A percentile compares a stretch with the other conserved stretches of the same genome.
Conservation (phyloP, 2,113 vertebrate genomes). For the Alaudala cheleensis region DNA sequence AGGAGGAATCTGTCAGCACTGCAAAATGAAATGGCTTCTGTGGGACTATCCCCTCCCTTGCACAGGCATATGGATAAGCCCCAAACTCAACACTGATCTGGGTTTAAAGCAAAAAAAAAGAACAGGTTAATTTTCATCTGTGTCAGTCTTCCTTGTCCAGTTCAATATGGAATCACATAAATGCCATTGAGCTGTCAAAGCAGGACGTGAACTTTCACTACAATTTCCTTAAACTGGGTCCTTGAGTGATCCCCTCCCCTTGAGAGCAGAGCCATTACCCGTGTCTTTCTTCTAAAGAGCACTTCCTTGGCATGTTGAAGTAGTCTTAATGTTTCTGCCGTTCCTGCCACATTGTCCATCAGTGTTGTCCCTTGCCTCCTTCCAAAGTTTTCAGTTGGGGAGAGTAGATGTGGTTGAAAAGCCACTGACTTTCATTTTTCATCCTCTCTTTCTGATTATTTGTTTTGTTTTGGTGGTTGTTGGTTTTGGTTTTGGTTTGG, state of each 20-base stretch:
- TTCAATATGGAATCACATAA: neutral
- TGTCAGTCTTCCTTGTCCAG: neutral
- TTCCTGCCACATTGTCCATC: accelerated
- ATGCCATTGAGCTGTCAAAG: neutral
- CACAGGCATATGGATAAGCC: too few relatives aligned
- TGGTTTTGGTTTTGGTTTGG: neutral
- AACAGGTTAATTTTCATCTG: neutral
- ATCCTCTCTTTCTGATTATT: neutral
- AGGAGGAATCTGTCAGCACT: neutral
- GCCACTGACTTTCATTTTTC: neutral
- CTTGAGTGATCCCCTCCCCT: neutral
- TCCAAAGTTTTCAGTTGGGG: neutral
- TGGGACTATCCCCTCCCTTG: neutral
- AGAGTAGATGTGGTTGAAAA: neutral
- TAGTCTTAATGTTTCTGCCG: neutral
- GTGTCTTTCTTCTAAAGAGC: neutral
- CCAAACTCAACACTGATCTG: neutral
- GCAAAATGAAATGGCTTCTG: neutral
- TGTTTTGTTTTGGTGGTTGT: too few relatives aligned
- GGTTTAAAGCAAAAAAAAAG: neutral
- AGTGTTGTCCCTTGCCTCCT: neutral
- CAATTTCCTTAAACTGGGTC: neutral
- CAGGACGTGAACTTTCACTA: neutral
- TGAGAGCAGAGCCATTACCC: neutral
- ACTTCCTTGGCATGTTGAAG: neutral